Base-by-base conservation (phyloP, 1,140 invertebrate genomes). In the Rhysida immarginata region DNA sequence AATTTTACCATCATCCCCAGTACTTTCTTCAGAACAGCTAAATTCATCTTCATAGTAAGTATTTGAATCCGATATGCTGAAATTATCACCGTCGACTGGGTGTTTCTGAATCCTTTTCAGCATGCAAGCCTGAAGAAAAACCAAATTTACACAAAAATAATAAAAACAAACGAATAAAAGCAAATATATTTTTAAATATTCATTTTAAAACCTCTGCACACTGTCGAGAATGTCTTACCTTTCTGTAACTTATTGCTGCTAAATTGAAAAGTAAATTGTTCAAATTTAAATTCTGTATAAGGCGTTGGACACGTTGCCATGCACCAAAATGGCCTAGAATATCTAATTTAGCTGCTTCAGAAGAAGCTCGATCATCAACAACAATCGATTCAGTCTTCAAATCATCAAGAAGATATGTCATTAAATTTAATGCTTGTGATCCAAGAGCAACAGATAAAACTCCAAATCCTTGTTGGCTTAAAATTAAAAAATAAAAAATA, bases 41-140 rank as follows among this genome's bases (percentile, higher is more conserved):
- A 92, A 85, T 70, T 77, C 75, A 67, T 94, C 88, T 70, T 92
- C 88, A 68, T 90, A 92, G 68, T 89, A 94, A 20, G 87, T 91
- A 41, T 88, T 91, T 2, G 87, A 91, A 68, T 94, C 89, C 0
- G 87, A 91, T 46, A 83, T 81, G 64, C 86, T 89, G 43, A 87
- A 81, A 11, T 81, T 81, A 64, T 88, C 86, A 56, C 83, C 83
- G 71, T 81, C 79, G 2, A 77, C 70, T 48, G 84, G 80, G 70
- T 87, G 82, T 66, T 85, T 85, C 69, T 85, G 84, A 46, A 85
- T 79, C 56, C 85, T 75, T 66, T 87, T 88, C 59, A 90, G 68
- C 27, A 81, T 84, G 59, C 85, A 88, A 18, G 86, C 86, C 75
- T 78, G 42, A 0, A 58, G 62, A 35, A 35, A 35, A 35, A n/a